These are phyloP conservation scores for Pammene fasciana DNA, from an alignment of 2,888 invertebrate genomes.

Conservation along the genomic window DNA sequence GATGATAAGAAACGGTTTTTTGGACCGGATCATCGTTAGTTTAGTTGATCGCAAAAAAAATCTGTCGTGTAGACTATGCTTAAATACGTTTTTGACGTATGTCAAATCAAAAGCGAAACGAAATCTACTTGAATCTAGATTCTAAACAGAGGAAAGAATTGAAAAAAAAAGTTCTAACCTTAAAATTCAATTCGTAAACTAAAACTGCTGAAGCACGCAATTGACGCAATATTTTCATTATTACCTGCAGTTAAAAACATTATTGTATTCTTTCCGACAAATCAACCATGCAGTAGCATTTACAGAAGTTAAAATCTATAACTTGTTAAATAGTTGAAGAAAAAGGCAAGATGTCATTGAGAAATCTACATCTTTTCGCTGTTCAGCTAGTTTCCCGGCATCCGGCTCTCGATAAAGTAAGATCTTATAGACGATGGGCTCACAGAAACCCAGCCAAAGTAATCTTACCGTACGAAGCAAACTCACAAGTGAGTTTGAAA, in stretches of 20 bases:
- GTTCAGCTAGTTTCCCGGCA: conserved; percentile 48
- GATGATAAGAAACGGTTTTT: too few relatives aligned
- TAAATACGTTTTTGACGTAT: background rate
- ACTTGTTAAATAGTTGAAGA: background rate
- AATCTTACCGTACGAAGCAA: conserved; percentile 73
- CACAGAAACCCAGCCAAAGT: conserved; percentile 81
- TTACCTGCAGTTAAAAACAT: background rate
- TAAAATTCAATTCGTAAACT: background rate
- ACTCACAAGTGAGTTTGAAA: conserved; percentile 59
- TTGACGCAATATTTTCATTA: background rate
- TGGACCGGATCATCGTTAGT: too few relatives aligned
- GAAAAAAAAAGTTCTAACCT: background rate
- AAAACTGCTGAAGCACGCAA: background rate
- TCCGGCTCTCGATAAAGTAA: conserved; percentile 48
- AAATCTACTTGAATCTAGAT: too few relatives aligned
- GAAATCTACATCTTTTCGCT: conserved; percentile 49
- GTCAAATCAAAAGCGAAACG: background rate
- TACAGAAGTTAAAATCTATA: background rate
- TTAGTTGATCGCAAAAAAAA: too few relatives aligned
- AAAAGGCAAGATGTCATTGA: conserved; percentile 47
- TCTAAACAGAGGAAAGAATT: too few relatives aligned
- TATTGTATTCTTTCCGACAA: background rate
- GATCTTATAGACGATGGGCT: conserved; percentile 76
- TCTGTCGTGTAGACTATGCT: background rate
- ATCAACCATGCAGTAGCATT: background rate